Evolutionary conservation across 1,140 invertebrate species (phyloP), one percentile per base, ranked within the genome.

Genomic region (Elymnias hypermnestra): DNA sequence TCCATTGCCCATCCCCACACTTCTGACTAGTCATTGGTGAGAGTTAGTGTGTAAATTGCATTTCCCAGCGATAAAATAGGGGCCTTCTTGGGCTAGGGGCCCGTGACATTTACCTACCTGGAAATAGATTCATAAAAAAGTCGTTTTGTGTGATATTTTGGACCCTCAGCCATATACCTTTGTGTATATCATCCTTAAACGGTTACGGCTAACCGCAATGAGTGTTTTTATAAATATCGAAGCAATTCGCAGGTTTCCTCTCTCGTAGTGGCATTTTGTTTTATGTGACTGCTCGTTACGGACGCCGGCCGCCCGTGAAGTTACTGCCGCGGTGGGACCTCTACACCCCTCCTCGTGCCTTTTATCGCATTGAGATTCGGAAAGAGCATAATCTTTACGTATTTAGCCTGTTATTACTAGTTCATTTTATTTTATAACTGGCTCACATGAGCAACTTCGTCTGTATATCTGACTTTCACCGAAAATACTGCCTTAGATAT

Each of bases 231-330:
- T 43, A 63, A 56, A 56, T 63, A 56, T 53, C 53, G 53, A 43
- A 48, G 33, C 49, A 59, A 63, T 62, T 63, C 42, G 35, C 53
- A 56, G 49, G 64, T 72, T 69, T 72, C 72, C 69, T 68, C 66
- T 63, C 55, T 63, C 56, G n/a, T 59, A 69, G 72, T 81, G 81
- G 75, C 77, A 84, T 84, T 83, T 83, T 81, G 71, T 79, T 81
- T 83, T 83, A 83, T 84, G 74, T 65, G 69, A 62, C 58, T 64
- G 70, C 79, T 84, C 77, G 79, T 84, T 84, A 84, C 73, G 53
- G 67, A 58, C 68, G 69, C 56, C 75, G 73, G 64, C 65, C 72
- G 75, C 63, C 73, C 81, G 75, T 82, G 77, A 84, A 84, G 77
- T 83, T 74, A 84, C 73, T 67, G 69, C 72, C 72, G 72, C 72